Conservation (phyloP, 1,140 invertebrate genomes). For the Trichomalopsis sarcophagae region DNA sequence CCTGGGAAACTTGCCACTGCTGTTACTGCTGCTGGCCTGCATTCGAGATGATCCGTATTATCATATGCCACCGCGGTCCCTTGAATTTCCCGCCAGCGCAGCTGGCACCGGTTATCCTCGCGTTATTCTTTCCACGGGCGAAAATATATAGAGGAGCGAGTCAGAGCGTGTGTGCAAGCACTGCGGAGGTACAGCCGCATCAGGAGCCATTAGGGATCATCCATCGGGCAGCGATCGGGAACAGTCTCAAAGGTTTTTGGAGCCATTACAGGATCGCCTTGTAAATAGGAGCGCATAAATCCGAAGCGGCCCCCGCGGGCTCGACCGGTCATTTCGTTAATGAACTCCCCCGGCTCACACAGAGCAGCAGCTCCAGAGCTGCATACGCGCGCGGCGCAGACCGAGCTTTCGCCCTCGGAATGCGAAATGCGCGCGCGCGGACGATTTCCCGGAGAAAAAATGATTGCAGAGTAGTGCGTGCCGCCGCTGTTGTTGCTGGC, state of each 20-base stretch:
- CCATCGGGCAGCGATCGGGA: background rate
- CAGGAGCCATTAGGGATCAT: constrained; percentile 21
- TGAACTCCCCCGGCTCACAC: background rate
- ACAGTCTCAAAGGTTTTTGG: constrained; percentile 45
- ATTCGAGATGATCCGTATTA: constrained; percentile 31
- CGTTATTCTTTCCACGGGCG: no score
- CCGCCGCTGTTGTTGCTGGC: background rate
- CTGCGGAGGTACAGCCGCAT: background rate
- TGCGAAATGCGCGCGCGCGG: background rate
- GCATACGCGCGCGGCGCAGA: no score
- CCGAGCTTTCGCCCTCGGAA: background rate
- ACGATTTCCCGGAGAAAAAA: background rate
- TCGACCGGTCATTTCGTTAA: constrained; percentile 26
- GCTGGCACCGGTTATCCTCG: no score
- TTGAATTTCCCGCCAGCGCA: background rate
- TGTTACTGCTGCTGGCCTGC: background rate
- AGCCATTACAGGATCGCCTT: constrained; percentile 58
- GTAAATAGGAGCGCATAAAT: constrained; percentile 60
- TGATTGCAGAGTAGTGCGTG: background rate
- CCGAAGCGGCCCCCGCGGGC: constrained; percentile 7
- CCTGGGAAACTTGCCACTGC: background rate
- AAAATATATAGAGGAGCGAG: no score
- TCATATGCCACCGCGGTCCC: constrained; percentile 24
- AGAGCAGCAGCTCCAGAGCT: background rate
- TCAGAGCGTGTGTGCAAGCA: background rate